Conservation (phyloP, 2,888 invertebrate species). For the Penaeus monodon region DNA sequence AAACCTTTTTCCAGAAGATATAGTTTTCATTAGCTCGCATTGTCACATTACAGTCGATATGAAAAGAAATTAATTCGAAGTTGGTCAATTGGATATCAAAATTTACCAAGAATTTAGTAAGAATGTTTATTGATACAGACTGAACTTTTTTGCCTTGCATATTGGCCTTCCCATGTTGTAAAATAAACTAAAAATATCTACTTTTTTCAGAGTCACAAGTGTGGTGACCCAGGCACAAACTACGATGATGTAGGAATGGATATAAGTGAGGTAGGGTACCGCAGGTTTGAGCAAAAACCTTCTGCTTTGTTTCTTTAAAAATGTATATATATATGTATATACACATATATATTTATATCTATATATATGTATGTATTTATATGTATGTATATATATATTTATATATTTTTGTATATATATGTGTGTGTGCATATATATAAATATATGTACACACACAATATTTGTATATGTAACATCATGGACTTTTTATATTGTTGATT, state of each 20-base stretch:
- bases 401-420: no score
- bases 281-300: constrained; percentile 46
- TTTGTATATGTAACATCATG: constrained; percentile 43
- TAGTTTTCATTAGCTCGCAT: no score
- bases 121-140: not conserved
- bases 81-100: not conserved
- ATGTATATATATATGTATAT: constrained; percentile 2
- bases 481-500: constrained; percentile 45
- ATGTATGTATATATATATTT: no score
- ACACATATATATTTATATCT: no score
- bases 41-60: no score
- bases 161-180: no score
- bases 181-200: not conserved
- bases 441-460: not conserved
- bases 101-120: not conserved
- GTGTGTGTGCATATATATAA: no score
- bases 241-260: constrained; percentile 66
- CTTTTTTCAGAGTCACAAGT: constrained; percentile 40
- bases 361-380: no score
- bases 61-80: not conserved
- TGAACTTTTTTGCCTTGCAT: not conserved
- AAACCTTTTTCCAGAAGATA: no score
- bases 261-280: constrained; percentile 65
- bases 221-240: constrained; percentile 60
- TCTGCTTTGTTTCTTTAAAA: constrained; percentile 15